Conservation (phyloP, 2,113 vertebrate genomes). For the Pomatostomus ruficeps region DNA sequence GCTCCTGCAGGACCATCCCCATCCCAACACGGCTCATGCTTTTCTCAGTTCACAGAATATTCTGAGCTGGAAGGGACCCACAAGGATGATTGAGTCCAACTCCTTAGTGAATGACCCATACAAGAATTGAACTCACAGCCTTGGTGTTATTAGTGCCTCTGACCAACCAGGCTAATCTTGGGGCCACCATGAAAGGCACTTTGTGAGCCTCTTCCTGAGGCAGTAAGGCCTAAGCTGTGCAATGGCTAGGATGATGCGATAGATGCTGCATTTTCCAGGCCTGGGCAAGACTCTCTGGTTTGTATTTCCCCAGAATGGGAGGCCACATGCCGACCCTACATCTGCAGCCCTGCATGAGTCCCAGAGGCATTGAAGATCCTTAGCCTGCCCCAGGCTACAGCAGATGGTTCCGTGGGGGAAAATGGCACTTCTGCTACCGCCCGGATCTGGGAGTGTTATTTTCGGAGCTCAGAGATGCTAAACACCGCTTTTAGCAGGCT, state of each 20-base stretch:
- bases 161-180: neutral
- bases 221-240: neutral
- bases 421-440: too few relatives aligned
- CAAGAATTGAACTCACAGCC: neutral
- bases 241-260: neutral
- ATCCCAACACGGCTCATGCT: neutral
- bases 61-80: neutral
- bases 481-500: too few relatives aligned
- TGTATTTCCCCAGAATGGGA: neutral
- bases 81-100: neutral
- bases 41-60: neutral
- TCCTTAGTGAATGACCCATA: neutral
- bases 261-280: neutral
- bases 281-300: neutral
- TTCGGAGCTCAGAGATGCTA: too few relatives aligned
- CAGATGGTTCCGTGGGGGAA: too few relatives aligned
- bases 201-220: neutral
- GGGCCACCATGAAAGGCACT: neutral
- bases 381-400: neutral
- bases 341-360: neutral
- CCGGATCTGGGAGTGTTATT: too few relatives aligned
- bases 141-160: rapidly evolving
- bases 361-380: neutral
- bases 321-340: neutral
- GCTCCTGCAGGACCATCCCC: too few relatives aligned